Evolutionary conservation across 2,888 invertebrate genomes (phyloP), one percentile per base, ranked within the genome.

Genomic region (Quadriops clusia): DNA sequence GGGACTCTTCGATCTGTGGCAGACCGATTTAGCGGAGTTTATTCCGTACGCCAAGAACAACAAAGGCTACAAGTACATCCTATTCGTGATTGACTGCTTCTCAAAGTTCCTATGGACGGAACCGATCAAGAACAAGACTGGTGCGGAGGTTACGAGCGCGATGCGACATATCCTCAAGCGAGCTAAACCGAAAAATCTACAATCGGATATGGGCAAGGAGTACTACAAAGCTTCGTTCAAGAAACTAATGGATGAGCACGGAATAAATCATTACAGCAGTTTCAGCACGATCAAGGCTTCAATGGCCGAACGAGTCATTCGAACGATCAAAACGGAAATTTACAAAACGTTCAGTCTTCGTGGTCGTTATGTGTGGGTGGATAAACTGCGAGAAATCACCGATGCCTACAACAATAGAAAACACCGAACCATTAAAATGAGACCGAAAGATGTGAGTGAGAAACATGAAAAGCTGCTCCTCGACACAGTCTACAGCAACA

Each of bases 1-100:
- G 38, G 56, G 50, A 23, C 40, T 60, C 5, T 50, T 59, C 45
- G 57, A 62, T 38, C 43, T 58, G 9, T 59, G 54, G 59, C 61
- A 62, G 49, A 53, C 53, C n/a, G 60, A 63, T 49, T 34, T 39
- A 5, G 34, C 26, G 1, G 35, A 39, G 11, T 14, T 31, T 11
- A 14, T 10, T 17, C 18, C 15, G 6, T 23, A 24, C n/a, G n/a
- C n/a, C 7, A 36, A 33, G 20, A 35, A 45, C 13, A 60, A 58
- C 38, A 51, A 46, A 9, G 47, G 46, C 3, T 48, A 40, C 33
- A 47, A 47, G 33, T 57, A 49, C 32, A 38, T 60, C 20, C 39
- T 61, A 31, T 48, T 50, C n/a, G 44, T 55, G 9, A 60, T 57
- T 22, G 55, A 60, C 42, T 40, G 43, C 15, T 58, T 57, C 43